These are phyloP conservation scores for Aphidius colemani DNA, from an alignment of 2,888 invertebrate species.

Conservation along the genomic window DNA sequence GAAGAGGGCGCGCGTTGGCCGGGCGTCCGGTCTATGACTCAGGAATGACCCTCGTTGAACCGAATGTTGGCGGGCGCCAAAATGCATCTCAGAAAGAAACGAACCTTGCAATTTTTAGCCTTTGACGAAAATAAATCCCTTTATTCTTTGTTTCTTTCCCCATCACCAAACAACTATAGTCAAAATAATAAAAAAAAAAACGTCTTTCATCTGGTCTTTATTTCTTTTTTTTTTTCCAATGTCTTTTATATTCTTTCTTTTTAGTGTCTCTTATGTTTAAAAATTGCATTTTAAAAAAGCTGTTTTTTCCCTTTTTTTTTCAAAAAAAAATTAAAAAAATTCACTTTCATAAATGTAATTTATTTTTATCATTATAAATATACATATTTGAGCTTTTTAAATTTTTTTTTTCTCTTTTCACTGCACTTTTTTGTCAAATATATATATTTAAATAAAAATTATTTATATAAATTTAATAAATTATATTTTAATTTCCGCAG, in stretches of 20 bases:
- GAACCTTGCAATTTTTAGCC: conserved; percentile 29
- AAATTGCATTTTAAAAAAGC: too few relatives aligned
- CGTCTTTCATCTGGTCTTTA: neutral
- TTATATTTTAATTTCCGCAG: too few relatives aligned
- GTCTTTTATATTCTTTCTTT: neutral
- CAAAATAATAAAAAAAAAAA: neutral
- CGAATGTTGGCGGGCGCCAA: conserved; percentile 34
- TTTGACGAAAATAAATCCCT: conserved; percentile 29
- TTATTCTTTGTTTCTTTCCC: conserved; percentile 26
- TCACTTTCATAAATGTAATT: too few relatives aligned
- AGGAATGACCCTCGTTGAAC: conserved; percentile 57
- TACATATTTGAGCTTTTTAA: too few relatives aligned
- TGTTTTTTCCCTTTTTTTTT: too few relatives aligned
- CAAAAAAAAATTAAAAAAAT: too few relatives aligned
- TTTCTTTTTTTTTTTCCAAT: neutral
- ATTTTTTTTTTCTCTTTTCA: too few relatives aligned
- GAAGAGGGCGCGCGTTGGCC: conserved; percentile 34
- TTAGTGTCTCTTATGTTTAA: too few relatives aligned
- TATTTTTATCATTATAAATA: too few relatives aligned
- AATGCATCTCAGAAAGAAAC: conserved; percentile 29
- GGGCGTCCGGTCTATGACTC: conserved; percentile 56
- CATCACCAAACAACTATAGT: conserved; percentile 3
- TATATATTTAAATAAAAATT: too few relatives aligned
- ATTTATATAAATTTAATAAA: too few relatives aligned
- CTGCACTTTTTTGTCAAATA: too few relatives aligned